Evolutionary conservation across 2,113 vertebrate species (phyloP).

Genomic region (Semnornis frantzii): DNA sequence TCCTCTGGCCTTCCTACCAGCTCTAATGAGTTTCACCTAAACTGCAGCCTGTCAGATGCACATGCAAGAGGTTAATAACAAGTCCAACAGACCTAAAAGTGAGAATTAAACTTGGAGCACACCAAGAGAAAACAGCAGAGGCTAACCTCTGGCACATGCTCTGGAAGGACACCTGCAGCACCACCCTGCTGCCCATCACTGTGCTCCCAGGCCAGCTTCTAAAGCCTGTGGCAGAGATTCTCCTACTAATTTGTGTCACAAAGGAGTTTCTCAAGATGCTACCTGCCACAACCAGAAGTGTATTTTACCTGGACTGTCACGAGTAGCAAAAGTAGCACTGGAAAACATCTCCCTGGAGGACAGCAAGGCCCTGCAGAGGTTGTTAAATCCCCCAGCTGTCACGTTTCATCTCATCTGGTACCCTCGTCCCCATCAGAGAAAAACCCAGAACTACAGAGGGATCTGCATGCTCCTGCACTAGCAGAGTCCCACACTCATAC

Average conservation of each 20-base stretch:
- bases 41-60: background rate
- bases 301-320: background rate
- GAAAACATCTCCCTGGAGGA: background rate
- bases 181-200: background rate
- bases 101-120: background rate
- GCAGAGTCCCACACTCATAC: background rate
- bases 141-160: background rate
- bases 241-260: background rate
- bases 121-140: background rate
- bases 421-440: background rate
- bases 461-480: background rate
- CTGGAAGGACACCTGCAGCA: background rate
- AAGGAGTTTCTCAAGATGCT: background rate
- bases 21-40: background rate
- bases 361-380: background rate
- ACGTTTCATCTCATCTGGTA: background rate
- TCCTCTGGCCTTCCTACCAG: background rate
- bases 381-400: background rate
- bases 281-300: background rate
- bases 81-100: background rate
- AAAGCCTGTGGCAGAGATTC: constrained; percentile 2
- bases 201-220: background rate
- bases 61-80: fast-evolving
- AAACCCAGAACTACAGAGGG: background rate
- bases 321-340: background rate